A percentile compares a stretch with the other conserved stretches of the same genome.
phyloP scores from a whole-genome alignment of 2,113 vertebrate genomes.

The Corythornis vintsioides region DNA sequence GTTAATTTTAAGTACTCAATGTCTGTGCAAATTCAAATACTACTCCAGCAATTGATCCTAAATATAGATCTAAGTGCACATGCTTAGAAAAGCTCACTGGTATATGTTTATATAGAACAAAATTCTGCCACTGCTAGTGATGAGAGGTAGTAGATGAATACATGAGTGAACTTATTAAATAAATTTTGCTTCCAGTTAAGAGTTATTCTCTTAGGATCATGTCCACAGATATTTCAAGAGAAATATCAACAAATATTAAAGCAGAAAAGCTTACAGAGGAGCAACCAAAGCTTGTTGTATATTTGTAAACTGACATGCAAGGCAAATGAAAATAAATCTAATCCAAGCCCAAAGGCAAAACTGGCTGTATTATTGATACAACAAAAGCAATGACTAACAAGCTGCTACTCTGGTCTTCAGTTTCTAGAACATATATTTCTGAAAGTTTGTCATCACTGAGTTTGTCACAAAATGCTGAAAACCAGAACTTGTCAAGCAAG shows the following conservation, averaged over 20 bases:
- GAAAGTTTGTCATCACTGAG: background rate
- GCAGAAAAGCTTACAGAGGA: background rate
- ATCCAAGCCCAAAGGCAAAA: conserved; percentile 46
- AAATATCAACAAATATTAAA: conserved; percentile 29
- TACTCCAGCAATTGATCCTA: background rate
- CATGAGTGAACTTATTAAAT: background rate
- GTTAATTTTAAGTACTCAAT: background rate
- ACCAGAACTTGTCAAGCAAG: background rate
- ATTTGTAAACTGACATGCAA: conserved; percentile 19
- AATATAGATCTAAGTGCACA: background rate
- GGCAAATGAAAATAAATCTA: conserved; percentile 42
- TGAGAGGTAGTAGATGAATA: background rate
- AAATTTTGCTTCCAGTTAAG: background rate
- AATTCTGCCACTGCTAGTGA: background rate
- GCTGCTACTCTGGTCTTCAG: background rate
- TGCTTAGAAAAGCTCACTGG: background rate
- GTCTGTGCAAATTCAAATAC: background rate
- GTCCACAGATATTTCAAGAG: conserved; percentile 18
- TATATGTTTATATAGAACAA: background rate
- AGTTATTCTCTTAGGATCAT: background rate
- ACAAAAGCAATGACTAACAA: conserved; percentile 38
- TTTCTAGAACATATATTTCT: background rate
- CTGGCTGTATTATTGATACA: background rate
- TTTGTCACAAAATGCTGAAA: background rate
- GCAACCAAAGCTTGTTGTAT: background rate